These are phyloP conservation scores for Eurytoma adleriae DNA, from an alignment of 2,888 invertebrate genomes.

Conservation along the genomic window DNA sequence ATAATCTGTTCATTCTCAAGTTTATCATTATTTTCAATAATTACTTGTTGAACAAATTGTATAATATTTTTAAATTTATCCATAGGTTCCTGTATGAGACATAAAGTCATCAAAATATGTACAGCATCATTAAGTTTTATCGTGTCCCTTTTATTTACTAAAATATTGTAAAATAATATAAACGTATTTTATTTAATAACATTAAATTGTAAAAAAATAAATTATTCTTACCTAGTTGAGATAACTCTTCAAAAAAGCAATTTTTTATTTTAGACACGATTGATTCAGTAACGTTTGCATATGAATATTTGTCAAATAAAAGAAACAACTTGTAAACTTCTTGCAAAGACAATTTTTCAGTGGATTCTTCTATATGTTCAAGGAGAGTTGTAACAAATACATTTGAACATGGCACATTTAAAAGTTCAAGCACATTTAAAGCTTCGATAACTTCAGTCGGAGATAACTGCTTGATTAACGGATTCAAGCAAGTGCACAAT, in stretches of 20 bases:
- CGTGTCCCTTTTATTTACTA: constrained; percentile 25
- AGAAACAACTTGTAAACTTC: constrained; percentile 82
- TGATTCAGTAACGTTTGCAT: constrained; percentile 75
- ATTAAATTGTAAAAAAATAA: too few species aligned
- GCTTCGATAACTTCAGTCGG: constrained; percentile 37
- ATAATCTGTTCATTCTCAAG: constrained; percentile 40
- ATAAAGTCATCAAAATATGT: constrained; percentile 47
- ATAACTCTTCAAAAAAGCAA: constrained; percentile 78
- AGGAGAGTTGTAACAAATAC: constrained; percentile 81
- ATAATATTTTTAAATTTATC: constrained; percentile 31
- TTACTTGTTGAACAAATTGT: constrained; percentile 16
- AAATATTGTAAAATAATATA: constrained; percentile 57
- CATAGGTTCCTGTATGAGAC: constrained; percentile 18
- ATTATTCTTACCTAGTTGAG: constrained; percentile 77
- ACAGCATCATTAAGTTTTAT: constrained; percentile 20
- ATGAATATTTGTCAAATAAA: constrained; percentile 66
- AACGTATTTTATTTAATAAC: too few species aligned
- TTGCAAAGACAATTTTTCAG: constrained; percentile 80
- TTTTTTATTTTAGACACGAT: constrained; percentile 83
- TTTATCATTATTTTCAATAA: constrained; percentile 25
- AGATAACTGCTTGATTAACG: constrained; percentile 46
- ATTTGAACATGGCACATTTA: constrained; percentile 80
- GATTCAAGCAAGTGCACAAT: constrained; percentile 38
- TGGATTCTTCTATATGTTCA: constrained; percentile 80
- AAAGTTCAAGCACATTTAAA: constrained; percentile 38